Evolutionary conservation across 2,113 vertebrate species (phyloP).

Genomic region (Lasiurus borealis): DNA sequence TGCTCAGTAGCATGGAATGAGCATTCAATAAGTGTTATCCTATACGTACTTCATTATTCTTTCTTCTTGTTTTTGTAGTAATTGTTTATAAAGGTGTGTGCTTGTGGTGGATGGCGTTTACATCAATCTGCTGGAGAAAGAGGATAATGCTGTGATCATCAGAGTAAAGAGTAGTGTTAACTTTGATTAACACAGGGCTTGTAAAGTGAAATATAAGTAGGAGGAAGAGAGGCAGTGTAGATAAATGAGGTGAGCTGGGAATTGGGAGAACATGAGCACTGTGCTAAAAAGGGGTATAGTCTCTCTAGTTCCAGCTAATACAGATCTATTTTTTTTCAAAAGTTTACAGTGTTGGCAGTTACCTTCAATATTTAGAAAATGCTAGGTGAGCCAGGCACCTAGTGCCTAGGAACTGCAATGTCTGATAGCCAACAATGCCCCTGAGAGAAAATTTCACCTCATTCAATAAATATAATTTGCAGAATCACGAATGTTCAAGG

Average conservation of each 20-base stretch:
- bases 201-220: not conserved
- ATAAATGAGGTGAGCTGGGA: not conserved
- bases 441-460: not conserved
- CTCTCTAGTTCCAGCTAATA: not conserved
- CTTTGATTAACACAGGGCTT: not conserved
- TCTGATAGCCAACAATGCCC: not conserved
- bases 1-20: not conserved
- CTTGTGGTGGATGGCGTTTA: not conserved
- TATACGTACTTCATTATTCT: not conserved
- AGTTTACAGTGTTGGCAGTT: slow-evolving; percentile 14
- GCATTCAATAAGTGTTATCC: not conserved
- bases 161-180: not conserved
- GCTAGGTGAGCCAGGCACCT: not conserved
- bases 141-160: not conserved
- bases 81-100: not conserved
- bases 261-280: not conserved
- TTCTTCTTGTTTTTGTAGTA: not conserved
- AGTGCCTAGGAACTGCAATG: not conserved
- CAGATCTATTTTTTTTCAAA: not conserved
- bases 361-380: not conserved
- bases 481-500: not conserved
- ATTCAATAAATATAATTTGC: not conserved
- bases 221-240: not conserved
- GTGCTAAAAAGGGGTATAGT: not conserved
- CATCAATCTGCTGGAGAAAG: not conserved